Evolutionary conservation across 2,797 vertebrate genomes (phyloP).

Genomic region (Kryptolebias ocellatus): DNA sequence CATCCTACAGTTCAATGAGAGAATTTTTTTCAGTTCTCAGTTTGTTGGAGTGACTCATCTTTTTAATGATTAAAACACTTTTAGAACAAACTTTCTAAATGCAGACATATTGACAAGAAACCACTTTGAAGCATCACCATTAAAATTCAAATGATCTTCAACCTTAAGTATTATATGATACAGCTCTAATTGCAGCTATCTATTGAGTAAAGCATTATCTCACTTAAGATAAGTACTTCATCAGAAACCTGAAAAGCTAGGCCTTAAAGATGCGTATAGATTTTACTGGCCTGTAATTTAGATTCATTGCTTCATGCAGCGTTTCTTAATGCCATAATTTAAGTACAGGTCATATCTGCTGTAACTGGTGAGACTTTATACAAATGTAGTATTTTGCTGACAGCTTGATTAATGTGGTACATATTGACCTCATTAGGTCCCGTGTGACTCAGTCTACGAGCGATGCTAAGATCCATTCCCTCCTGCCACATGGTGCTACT

Average conservation of each 20-base stretch:
- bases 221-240: slow-evolving; percentile 6
- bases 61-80: background rate
- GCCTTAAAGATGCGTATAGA: slow-evolving; percentile 11
- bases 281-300: slow-evolving; percentile 8
- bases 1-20: background rate
- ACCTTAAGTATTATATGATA: background rate
- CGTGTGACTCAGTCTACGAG: slow-evolving; percentile 49
- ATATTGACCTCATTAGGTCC: slow-evolving; percentile 59
- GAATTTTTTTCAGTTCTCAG: slow-evolving; percentile 27
- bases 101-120: background rate
- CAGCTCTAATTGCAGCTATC: background rate
- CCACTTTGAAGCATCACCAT: background rate
- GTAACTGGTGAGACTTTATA: slow-evolving; percentile 4
- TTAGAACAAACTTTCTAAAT: background rate
- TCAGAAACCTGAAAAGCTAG: slow-evolving; percentile 15
- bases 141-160: background rate
- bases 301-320: slow-evolving; percentile 12
- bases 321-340: slow-evolving; percentile 6
- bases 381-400: slow-evolving; percentile 20
- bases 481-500: slow-evolving; percentile 32
- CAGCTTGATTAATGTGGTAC: slow-evolving; percentile 55
- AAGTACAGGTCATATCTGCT: slow-evolving; percentile 11
- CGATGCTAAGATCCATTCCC: slow-evolving; percentile 23
- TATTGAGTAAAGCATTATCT: slow-evolving; percentile 9
- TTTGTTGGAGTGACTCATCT: background rate